Base-by-base conservation (phyloP, 2,113 vertebrate genomes). In the Corydoras maculifer region DNA sequence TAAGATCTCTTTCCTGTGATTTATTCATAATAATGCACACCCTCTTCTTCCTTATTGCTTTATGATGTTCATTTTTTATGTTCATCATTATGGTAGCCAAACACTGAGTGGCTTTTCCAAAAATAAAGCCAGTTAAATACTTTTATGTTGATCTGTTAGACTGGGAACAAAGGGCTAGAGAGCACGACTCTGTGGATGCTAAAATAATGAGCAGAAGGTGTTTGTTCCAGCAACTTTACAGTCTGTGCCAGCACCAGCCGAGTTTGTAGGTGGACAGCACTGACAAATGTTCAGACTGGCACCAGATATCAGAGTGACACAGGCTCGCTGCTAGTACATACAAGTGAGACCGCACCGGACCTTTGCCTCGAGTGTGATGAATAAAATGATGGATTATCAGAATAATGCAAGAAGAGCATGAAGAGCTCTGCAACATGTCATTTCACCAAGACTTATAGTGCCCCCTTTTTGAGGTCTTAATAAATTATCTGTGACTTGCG, bases 221-320 rank as follows among this genome's bases (percentile, higher is more conserved):
- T 83, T 82, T 84, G 79, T 84, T 77, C 70, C 74, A 78, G 58
- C 73, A 76, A 72, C 76, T 81, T 75, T 70, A 66, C 74, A 67
- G 72, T 60, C 75, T 66, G 69, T 82, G 82, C 77, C 72, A 79
- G 73, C 72, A 69, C 79, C 73, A 78, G 79, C 74, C 60, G 72
- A 80, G 75, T 67, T 78, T 70, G 77, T 79, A 84, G 77, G 77
- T 80, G 80, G 80, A 79, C 79, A 71, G 75, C 74, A 64, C 66
- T 77, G 77, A 75, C 79, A 78, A 82, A 81, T 78, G 79, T 78
- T 80, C 80, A 76, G 74, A 79, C 80, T 79, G 77, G 77, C 77
- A 79, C 71, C 49, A 68, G 72, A 74, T 50, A 66, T 63, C 58
- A 53, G 76, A 61, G 70, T 72, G 30, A 67, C 35, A 57, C 58